A percentile compares a stretch with the other conserved stretches of the same genome.
Conservation (phyloP, 2,888 invertebrate species). For the Macrosoma leucophasiata region DNA sequence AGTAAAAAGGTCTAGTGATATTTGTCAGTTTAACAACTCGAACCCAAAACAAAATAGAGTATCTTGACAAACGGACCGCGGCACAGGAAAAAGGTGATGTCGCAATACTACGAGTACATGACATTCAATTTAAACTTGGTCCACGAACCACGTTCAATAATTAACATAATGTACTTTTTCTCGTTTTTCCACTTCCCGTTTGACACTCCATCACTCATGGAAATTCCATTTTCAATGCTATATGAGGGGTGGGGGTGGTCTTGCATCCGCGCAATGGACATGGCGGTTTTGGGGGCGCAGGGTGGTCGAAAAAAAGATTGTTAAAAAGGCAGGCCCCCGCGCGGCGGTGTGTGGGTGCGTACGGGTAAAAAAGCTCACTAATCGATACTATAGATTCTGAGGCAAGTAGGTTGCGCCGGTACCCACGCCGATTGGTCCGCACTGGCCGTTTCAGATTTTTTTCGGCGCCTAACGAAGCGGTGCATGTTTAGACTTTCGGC, state of each 20-base stretch:
- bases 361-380: constrained; percentile 71
- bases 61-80: constrained; percentile 9
- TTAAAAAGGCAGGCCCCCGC: constrained; percentile 72
- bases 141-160: constrained; percentile 66
- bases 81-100: constrained; percentile 12
- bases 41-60: no score
- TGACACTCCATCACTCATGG: constrained; percentile 77
- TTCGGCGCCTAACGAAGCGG: constrained; percentile 63
- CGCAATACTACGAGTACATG: constrained; percentile 52
- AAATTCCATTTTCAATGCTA: constrained; percentile 76
- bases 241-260: constrained; percentile 59
- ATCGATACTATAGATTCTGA: constrained; percentile 76
- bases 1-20: no score
- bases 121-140: constrained; percentile 73
- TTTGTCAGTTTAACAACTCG: no score
- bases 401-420: constrained; percentile 69
- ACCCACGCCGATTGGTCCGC: constrained; percentile 54
- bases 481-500: constrained; percentile 58
- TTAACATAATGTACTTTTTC: constrained; percentile 75
- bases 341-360: constrained; percentile 70
- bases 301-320: constrained; percentile 74
- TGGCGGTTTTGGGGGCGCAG: constrained; percentile 66
- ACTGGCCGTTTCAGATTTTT: constrained; percentile 46
- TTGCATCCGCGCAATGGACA: constrained; percentile 74
- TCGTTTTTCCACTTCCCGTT: constrained; percentile 73